These are phyloP conservation scores for Ecdyonurus torrentis DNA, from an alignment of 2,888 invertebrate species.

Conservation along the genomic window DNA sequence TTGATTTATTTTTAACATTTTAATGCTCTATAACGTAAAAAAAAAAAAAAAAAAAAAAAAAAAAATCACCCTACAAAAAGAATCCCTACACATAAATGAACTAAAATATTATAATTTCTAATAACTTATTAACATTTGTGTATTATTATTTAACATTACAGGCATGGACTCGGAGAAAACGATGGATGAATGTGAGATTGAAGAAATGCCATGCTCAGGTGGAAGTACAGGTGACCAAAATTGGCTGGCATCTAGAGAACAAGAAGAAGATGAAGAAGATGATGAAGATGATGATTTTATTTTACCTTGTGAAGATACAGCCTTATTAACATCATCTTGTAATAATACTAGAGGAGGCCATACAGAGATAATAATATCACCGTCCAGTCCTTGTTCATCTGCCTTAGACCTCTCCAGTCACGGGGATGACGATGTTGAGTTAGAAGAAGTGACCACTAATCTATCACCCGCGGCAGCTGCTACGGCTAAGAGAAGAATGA, in stretches of 20 bases:
- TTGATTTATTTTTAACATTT: too few relatives aligned
- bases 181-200: not conserved
- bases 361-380: not conserved
- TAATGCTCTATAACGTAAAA: too few relatives aligned
- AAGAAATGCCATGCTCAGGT: too few relatives aligned
- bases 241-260: too few relatives aligned
- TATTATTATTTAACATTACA: too few relatives aligned
- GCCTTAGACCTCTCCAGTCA: not conserved
- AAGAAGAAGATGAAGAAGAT: conserved; percentile 25
- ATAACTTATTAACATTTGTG: too few relatives aligned
- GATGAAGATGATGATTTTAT: conserved; percentile 28
- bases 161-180: not conserved
- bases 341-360: conserved; percentile 18
- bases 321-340: conserved; percentile 30
- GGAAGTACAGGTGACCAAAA: too few relatives aligned
- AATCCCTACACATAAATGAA: too few relatives aligned
- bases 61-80: too few relatives aligned
- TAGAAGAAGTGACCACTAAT: not conserved
- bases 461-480: not conserved
- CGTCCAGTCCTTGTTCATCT: not conserved
- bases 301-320: conserved; percentile 31
- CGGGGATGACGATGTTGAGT: not conserved
- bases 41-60: too few relatives aligned
- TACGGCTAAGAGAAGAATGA: not conserved
- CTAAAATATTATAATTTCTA: too few relatives aligned